These are phyloP conservation scores for Charaxes varanes DNA, from an alignment of 1,140 invertebrate genomes.

Conservation along the genomic window DNA sequence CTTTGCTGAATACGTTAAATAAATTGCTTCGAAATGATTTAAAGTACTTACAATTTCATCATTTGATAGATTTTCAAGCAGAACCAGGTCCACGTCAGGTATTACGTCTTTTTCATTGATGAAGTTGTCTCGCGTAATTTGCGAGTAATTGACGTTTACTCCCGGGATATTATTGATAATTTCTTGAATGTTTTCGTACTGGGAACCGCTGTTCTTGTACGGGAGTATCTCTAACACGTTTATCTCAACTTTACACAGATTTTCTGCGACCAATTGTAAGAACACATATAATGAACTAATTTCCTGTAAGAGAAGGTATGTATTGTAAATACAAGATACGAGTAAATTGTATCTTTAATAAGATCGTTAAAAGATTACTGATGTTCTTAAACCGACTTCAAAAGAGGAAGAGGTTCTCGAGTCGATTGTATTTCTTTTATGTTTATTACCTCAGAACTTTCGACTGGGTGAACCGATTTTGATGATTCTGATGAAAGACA, in stretches of 20 bases:
- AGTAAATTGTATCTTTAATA: slow-evolving; percentile 1
- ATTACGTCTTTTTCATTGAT: neutral
- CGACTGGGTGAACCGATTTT: no score
- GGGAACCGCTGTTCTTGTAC: neutral
- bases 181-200: neutral
- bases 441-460: no score
- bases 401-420: no score
- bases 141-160: slow-evolving; percentile 9
- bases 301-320: slow-evolving; percentile 15
- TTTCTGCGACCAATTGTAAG: slow-evolving; percentile 15
- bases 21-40: slow-evolving; percentile 6
- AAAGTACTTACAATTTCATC: slow-evolving; percentile 18
- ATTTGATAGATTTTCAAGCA: slow-evolving; percentile 19
- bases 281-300: slow-evolving; percentile 13
- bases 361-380: no score
- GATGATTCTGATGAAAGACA: no score
- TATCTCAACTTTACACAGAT: neutral
- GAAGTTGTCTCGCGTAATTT: slow-evolving; percentile 15
- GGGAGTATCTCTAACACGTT: neutral
- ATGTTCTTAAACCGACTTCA: no score
- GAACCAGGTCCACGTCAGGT: slow-evolving; percentile 15
- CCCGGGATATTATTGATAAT: slow-evolving; percentile 8
- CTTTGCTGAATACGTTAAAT: no score
- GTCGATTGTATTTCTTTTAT: no score
- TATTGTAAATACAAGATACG: neutral